These are phyloP conservation scores for Lindbergichthys nudifrons DNA, from an alignment of 2,797 vertebrate species.

Conservation along the genomic window DNA sequence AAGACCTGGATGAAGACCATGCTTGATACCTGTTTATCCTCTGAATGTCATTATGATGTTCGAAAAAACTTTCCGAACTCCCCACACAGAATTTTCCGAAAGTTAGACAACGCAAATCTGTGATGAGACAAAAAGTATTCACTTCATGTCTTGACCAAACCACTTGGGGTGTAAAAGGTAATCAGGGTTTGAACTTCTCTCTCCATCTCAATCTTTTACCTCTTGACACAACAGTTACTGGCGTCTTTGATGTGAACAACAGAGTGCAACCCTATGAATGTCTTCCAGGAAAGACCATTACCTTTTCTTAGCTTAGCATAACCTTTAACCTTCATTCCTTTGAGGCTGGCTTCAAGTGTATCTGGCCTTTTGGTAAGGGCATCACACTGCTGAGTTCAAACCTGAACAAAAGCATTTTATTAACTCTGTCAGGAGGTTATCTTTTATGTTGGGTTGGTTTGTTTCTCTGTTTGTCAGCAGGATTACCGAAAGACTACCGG, in stretches of 20 bases:
- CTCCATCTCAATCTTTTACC: neutral
- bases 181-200: neutral
- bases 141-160: too few species aligned
- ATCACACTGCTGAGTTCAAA: neutral
- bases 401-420: neutral
- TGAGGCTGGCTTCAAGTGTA: neutral
- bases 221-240: neutral
- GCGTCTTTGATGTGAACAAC: neutral
- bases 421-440: too few species aligned
- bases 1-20: neutral
- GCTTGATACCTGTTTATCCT: neutral
- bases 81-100: fast-evolving
- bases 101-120: too few species aligned
- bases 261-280: neutral
- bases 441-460: too few species aligned
- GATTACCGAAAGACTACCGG: too few species aligned
- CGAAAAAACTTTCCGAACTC: neutral
- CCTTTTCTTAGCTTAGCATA: too few species aligned
- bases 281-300: neutral
- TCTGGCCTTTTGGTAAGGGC: neutral
- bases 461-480: too few species aligned
- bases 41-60: neutral
- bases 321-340: neutral
- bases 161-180: too few species aligned
- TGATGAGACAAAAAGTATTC: too few species aligned